A percentile compares a stretch with the other conserved stretches of the same genome.
phyloP scores from a whole-genome alignment of 2,797 vertebrate species.

The Oreortyx pictus region DNA sequence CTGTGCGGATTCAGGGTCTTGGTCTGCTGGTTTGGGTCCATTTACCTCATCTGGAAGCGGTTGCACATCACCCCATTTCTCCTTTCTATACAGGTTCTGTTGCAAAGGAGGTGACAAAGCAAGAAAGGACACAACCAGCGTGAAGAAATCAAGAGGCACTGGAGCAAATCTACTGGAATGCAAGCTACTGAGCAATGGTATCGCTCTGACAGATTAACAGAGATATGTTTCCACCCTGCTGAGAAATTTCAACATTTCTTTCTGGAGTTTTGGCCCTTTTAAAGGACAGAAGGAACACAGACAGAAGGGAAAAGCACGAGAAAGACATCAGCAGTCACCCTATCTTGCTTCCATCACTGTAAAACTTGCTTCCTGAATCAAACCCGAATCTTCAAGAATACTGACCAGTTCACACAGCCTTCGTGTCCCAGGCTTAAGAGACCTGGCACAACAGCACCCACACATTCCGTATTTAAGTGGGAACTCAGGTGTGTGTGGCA shows the following conservation, averaged over 20 bases:
- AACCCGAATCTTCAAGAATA: not conserved
- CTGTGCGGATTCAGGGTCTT: not conserved
- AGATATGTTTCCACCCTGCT: not conserved
- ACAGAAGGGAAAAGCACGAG: not conserved
- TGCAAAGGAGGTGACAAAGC: slow-evolving; percentile 22
- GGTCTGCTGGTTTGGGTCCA: not conserved
- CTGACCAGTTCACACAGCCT: not conserved
- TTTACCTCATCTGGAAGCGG: slow-evolving; percentile 22
- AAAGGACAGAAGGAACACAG: not conserved
- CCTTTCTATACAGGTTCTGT: slow-evolving; percentile 10
- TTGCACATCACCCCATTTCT: slow-evolving; percentile 16
- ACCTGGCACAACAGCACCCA: not conserved
- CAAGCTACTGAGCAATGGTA: not conserved
- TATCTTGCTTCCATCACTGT: not conserved
- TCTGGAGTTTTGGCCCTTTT: not conserved
- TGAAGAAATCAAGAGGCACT: not conserved
- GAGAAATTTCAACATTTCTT: not conserved
- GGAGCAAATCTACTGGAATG: not conserved
- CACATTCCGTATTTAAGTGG: not conserved
- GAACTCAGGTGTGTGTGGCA: no score
- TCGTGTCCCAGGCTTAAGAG: not conserved
- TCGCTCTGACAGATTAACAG: not conserved
- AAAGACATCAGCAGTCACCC: not conserved
- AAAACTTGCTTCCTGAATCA: not conserved
- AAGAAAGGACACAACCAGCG: not conserved